Conservation (phyloP, 1,140 invertebrate species). For the Scaptomyza graminum region DNA sequence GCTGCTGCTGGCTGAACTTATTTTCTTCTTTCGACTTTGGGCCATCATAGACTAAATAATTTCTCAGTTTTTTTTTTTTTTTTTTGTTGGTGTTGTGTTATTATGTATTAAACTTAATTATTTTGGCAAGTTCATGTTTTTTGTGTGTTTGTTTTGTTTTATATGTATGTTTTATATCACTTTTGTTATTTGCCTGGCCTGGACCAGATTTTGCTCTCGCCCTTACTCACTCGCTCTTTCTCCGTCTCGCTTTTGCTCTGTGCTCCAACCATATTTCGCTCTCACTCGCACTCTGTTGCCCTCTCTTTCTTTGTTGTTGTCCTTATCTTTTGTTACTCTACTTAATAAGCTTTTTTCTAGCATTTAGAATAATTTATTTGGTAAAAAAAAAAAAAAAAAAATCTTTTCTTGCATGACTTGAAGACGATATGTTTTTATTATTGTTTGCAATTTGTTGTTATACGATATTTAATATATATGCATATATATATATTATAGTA, state of each 20-base stretch:
- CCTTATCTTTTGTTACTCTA: conserved; percentile 38
- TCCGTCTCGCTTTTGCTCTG: not conserved
- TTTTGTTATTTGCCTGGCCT: conserved; percentile 56
- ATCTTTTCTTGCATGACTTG: conserved; percentile 65
- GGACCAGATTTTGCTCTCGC: conserved; percentile 44
- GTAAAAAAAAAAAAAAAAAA: conserved; percentile 70
- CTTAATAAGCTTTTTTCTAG: conserved; percentile 64
- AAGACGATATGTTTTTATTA: conserved; percentile 79
- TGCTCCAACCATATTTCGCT: conserved; percentile 8
- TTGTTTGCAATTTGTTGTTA: conserved; percentile 40
- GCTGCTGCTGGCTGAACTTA: conserved; percentile 46
- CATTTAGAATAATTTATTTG: conserved; percentile 63
- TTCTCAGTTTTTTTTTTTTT: conserved; percentile 14
- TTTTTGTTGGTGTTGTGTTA: conserved; percentile 13
- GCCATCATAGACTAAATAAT: conserved; percentile 47
- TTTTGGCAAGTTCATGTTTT: conserved; percentile 69
- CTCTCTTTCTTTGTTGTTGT: conserved; percentile 2
- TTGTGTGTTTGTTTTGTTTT: conserved; percentile 31
- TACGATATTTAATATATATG: conserved; percentile 31
- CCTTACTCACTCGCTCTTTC: conserved; percentile 1
- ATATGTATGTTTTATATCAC: conserved; percentile 67
- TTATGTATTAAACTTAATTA: conserved; percentile 68
- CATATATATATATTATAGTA: conserved; percentile 43
- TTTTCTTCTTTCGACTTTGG: conserved; percentile 5
- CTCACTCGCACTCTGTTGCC: conserved; percentile 24